phyloP scores from a whole-genome alignment of 2,113 vertebrate species.

The Heptranchias perlo region DNA sequence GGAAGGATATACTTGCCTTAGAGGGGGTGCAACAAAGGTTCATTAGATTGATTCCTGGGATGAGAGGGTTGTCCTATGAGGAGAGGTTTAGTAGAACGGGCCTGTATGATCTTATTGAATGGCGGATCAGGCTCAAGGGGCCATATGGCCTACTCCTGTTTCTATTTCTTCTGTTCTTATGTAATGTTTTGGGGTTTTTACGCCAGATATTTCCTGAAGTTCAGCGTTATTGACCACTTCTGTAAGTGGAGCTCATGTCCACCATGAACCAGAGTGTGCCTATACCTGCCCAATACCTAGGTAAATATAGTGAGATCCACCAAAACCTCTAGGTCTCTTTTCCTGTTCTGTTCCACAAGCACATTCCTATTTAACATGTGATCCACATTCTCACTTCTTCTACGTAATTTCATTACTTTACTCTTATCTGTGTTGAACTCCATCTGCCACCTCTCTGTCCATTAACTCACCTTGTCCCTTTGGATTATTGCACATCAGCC shows the following conservation, averaged over 20 bases:
- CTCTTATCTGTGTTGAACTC: neutral
- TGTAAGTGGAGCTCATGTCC: neutral
- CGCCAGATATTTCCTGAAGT: neutral
- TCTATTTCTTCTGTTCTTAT: too few relatives aligned
- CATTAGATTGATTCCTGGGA: too few relatives aligned
- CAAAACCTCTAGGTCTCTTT: neutral
- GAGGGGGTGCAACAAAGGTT: too few relatives aligned
- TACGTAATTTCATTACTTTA: neutral
- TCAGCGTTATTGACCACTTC: neutral
- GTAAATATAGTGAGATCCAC: neutral
- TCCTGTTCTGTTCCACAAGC: neutral
- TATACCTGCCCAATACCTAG: neutral
- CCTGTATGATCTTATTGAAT: too few relatives aligned
- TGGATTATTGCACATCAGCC: neutral
- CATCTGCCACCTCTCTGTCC: neutral
- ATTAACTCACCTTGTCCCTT: neutral
- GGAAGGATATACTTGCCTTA: too few relatives aligned
- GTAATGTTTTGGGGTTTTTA: neutral
- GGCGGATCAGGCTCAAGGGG: too few relatives aligned
- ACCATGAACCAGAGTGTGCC: neutral
- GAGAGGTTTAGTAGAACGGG: too few relatives aligned
- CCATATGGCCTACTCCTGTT: too few relatives aligned
- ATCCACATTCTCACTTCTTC: neutral
- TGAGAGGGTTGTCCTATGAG: too few relatives aligned
- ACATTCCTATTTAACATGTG: neutral